Evolutionary conservation across 2,113 vertebrate genomes (phyloP).

Genomic region (Rhynchomys soricoides): DNA sequence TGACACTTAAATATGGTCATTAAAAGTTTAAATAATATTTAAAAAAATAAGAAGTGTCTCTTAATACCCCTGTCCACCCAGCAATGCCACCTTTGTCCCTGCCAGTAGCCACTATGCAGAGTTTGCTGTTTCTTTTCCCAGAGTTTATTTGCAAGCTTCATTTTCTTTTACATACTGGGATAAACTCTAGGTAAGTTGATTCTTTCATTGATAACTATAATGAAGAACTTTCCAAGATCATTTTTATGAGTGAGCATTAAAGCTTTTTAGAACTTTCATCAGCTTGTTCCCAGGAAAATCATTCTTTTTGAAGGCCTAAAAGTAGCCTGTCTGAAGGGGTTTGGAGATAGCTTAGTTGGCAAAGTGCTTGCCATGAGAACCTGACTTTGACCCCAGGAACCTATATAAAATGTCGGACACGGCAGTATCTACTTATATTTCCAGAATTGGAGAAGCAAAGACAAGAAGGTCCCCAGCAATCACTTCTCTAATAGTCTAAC

Average conservation of each 20-base stretch:
- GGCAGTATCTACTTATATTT: background rate
- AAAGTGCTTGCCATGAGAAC: background rate
- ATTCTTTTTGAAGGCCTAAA: background rate
- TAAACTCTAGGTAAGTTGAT: constrained; percentile 31
- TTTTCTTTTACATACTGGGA: constrained; percentile 29
- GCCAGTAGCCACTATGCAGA: constrained; percentile 25
- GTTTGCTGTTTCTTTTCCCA: constrained; percentile 4
- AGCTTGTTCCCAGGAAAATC: constrained; percentile 40
- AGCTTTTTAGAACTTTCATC: constrained; percentile 49
- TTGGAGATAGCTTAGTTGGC: background rate
- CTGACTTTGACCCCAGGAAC: background rate
- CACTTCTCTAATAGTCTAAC: background rate
- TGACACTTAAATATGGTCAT: constrained; percentile 20
- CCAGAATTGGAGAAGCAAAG: background rate
- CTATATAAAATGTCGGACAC: background rate
- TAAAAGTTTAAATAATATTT: constrained; percentile 29
- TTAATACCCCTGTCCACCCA: background rate
- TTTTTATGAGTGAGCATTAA: constrained; percentile 47
- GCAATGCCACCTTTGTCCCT: background rate
- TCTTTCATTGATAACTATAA: constrained; percentile 47
- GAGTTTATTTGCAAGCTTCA: background rate
- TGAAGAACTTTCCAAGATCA: constrained; percentile 40
- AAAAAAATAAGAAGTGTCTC: constrained; percentile 51
- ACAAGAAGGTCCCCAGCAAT: background rate
- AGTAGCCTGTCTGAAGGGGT: background rate